Evolutionary conservation across 2,113 vertebrate species (phyloP).

Genomic region (Neogobius melanostomus): DNA sequence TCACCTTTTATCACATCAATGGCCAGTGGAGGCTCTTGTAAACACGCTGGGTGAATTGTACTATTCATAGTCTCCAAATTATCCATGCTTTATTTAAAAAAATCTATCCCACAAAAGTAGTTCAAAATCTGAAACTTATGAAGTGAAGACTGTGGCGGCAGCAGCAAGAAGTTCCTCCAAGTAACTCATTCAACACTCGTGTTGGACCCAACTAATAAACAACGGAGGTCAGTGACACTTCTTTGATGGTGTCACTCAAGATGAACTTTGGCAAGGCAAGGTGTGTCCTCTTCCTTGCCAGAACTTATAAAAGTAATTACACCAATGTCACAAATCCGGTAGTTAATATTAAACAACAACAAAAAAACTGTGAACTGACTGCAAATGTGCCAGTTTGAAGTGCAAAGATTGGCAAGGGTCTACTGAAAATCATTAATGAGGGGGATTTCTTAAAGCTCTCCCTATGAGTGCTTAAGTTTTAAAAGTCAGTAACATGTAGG

Average conservation of each 20-base stretch:
- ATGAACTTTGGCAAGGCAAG: slow-evolving; percentile 62
- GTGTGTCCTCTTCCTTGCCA: slow-evolving; percentile 33
- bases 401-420: not conserved
- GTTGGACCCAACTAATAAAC: slow-evolving; percentile 24
- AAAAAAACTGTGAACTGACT: too few relatives aligned
- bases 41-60: slow-evolving; percentile 73
- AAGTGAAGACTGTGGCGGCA: not conserved
- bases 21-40: slow-evolving; percentile 71
- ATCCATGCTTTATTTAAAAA: not conserved
- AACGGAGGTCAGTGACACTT: slow-evolving; percentile 26
- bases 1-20: slow-evolving; percentile 72
- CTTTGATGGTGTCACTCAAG: not conserved
- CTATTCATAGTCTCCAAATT: slow-evolving; percentile 61
- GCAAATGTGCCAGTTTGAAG: not conserved
- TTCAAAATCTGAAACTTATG: not conserved
- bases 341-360: not conserved
- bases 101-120: not conserved
- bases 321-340: not conserved
- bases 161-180: not conserved
- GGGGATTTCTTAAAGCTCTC: not conserved
- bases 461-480: not conserved
- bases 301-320: slow-evolving; percentile 12
- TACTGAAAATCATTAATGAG: not conserved
- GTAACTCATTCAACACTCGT: slow-evolving; percentile 61
- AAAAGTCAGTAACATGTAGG: not conserved